Base-by-base conservation (phyloP, 2,888 invertebrate species). In the Thecocarcelia acutangulata region DNA sequence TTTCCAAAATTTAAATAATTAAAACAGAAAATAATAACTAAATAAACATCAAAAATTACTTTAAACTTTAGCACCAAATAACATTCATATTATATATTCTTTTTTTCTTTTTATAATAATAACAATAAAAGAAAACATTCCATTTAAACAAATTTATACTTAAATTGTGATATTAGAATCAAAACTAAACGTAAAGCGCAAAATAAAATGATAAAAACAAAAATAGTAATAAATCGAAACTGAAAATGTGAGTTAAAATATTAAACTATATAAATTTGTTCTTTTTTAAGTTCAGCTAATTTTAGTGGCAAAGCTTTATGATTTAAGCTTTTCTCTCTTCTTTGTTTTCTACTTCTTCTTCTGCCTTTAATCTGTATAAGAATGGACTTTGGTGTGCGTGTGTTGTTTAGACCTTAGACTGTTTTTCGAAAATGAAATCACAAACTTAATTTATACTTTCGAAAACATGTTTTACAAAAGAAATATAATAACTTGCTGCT, bases 131-230 rank as follows among this genome's bases (percentile, higher is more conserved):
- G 48, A 15, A 72, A 79, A 70, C 77, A 82, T 82, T 78, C 78
- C 82, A 56, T 59, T 64, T 48, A 59, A 69, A 77, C 24, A 70
- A 77, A 63, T 15, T 59, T 66, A 69, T 76, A 63, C 80, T 19
- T 72, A 83, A 80, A 76, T 80, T 83, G 79, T 80, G 80, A 83
- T 80, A 83, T 76, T 80, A 80, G 72, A 75, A 80, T 66, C 69
- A 83, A 83, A 74, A 56, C 15, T 24, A 33, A 81, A 52, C 12
- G 40, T 37, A 79, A 63, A 59, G 56, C 59, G 48, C 21, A 54
- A 63, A 74, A 28, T 42, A 58, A 58, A 69, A 58, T 4, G 40
- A n/a, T n/a, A n/a, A n/a, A 33, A 37, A 56, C 19, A 17, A 69
- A 54, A 63, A 56, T 1, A 28, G 5, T 8, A 77, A 40, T 40